Conservation (phyloP, 2,113 vertebrate genomes). For the Diadophis punctatus region DNA sequence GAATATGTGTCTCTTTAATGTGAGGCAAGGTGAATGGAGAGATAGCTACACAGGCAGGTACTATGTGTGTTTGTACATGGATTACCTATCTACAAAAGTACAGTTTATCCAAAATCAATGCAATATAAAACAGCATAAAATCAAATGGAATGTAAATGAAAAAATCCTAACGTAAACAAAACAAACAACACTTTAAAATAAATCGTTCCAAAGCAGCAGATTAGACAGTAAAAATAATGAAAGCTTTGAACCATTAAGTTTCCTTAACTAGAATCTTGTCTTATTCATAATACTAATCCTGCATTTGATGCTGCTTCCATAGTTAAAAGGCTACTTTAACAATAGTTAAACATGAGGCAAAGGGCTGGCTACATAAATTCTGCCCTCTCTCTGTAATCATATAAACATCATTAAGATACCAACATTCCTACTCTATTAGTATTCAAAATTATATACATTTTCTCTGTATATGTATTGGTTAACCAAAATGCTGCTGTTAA, state of each 20-base stretch:
- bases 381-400: background rate
- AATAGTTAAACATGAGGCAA: background rate
- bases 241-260: background rate
- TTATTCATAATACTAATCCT: background rate
- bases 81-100: background rate
- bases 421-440: background rate
- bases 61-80: background rate
- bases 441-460: background rate
- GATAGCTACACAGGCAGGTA: background rate
- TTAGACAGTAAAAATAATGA: background rate
- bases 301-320: background rate
- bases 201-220: background rate
- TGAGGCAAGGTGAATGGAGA: background rate
- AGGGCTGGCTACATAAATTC: background rate
- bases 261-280: background rate
- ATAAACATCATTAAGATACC: background rate
- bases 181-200: background rate
- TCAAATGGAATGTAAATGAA: background rate
- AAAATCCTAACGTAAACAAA: background rate
- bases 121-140: background rate
- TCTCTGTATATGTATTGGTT: background rate
- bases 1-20: background rate
- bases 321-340: background rate
- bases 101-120: background rate
- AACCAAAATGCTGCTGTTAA: background rate